phyloP scores from a whole-genome alignment of 1,140 invertebrate genomes.

The Drosophila teissieri region DNA sequence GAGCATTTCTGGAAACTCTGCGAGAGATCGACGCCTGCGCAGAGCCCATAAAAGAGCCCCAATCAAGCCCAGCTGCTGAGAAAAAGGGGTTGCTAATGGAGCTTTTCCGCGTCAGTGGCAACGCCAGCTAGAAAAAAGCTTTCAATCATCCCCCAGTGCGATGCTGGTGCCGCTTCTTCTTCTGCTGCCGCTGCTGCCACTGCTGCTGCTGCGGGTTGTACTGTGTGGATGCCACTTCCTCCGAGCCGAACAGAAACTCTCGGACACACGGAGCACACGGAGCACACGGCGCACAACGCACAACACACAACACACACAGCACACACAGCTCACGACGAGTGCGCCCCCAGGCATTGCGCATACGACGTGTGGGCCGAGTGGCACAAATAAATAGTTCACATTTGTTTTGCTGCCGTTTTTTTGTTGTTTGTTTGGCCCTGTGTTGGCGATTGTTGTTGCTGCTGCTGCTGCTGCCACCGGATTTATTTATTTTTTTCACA shows the following conservation, averaged over 20 bases:
- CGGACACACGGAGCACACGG: conserved; percentile 2
- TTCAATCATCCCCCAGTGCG: conserved; percentile 16
- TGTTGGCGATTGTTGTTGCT: conserved; percentile 11
- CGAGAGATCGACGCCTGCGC: not conserved
- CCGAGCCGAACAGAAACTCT: conserved; percentile 7
- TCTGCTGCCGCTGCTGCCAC: not conserved
- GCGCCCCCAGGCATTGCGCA: conserved; percentile 38
- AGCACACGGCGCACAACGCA: not conserved
- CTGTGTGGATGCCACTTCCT: not conserved
- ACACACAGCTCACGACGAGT: conserved; percentile 5
- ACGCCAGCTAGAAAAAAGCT: conserved; percentile 4
- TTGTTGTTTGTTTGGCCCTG: conserved; percentile 20
- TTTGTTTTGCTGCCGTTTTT: conserved; percentile 28
- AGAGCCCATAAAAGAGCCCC: not conserved
- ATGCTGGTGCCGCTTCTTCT: conserved; percentile 8
- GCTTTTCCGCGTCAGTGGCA: not conserved
- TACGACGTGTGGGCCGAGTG: conserved; percentile 37
- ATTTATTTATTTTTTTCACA: conserved; percentile 10
- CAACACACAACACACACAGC: not conserved
- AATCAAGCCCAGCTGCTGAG: not conserved
- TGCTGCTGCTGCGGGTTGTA: not conserved
- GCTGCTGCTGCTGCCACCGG: not conserved
- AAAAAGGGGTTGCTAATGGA: conserved; percentile 1
- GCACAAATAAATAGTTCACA: conserved; percentile 42
- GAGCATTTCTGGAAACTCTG: not conserved